Percentiles rank a stretch among this genome's conserved stretches.
Evolutionary conservation across 37 sponge, comb jelly and placozoan species (phyloP).

Genomic region (Ianthella basta): DNA sequence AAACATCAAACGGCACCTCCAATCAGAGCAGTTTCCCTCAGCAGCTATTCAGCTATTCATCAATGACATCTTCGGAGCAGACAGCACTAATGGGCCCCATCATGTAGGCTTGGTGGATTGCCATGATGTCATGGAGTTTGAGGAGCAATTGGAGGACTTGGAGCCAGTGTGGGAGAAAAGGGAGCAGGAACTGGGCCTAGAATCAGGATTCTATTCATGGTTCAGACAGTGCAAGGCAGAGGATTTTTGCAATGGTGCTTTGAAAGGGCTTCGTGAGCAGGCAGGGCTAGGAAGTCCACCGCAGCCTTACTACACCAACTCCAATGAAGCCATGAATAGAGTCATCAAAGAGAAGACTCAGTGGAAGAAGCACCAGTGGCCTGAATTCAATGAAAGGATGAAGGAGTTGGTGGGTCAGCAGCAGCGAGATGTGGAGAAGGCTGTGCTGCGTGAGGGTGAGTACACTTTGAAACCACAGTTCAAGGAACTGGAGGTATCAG

Average conservation of each 20-base stretch:
- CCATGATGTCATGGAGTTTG: not conserved
- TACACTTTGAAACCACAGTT: conserved; percentile 1
- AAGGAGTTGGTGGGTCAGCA: not conserved
- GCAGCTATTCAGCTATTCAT: not conserved
- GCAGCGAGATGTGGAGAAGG: conserved; percentile 10
- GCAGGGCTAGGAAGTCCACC: conserved; percentile 1
- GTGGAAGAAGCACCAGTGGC: conserved; percentile 7
- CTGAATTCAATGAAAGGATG: not conserved
- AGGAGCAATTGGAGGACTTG: not conserved
- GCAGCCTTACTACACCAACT: not conserved
- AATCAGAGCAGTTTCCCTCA: not conserved
- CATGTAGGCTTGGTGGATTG: not conserved
- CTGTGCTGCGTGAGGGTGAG: not conserved
- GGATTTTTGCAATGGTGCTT: conserved; percentile 1
- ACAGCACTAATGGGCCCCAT: not conserved
- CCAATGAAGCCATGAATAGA: conserved; percentile 6
- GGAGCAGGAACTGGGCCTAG: not conserved
- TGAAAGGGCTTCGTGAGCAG: not conserved
- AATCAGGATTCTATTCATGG: not conserved
- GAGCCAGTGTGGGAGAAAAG: conserved; percentile 3
- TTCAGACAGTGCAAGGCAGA: not conserved
- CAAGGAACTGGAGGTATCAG: not conserved
- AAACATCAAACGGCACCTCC: not conserved
- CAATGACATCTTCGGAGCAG: not conserved
- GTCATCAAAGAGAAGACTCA: not conserved